Base-by-base conservation (phyloP, 2,113 vertebrate species). In the Mustela lutreola region DNA sequence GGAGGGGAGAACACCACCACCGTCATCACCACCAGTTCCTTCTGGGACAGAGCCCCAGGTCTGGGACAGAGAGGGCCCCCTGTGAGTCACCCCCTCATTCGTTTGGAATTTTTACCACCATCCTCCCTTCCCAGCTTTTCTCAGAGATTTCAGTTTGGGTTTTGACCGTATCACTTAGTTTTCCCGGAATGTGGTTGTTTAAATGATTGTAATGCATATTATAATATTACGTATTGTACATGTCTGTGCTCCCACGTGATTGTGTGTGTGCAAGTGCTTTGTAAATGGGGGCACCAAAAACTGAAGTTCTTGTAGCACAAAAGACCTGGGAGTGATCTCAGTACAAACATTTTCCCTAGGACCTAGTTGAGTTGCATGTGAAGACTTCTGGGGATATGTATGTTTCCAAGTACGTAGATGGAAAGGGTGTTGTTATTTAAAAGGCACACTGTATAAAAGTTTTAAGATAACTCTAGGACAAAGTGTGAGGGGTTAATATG, bases 401-500 rank as follows among this genome's bases (percentile, higher is more conserved):
- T 71, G 15, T 95, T 45, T 96, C 39, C 56, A 22, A 78, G 4
- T 92, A 18, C 76, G 60, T 24, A 92, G 67, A 50, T 11, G 73
- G 60, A 39, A 56, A 85, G 53, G 45, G 12, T 67, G 89, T 83
- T 87, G 62, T 36, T 92, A 67, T 28, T 95, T 97, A 79, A 95
- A 91, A 92, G 70, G 73, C 18, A 9, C 9, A 50, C 50, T 50
- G 1, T 48, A n/a, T 9, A 50, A 65, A 97, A 89, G 28, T 75
- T 78, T 93, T 80, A 91, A 89, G 53, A 56, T 90, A 82, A 78
- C 36, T 91, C 39, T 79, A 63, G 63, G 48, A 33, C 14, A 89
- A 11, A 78, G 26, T 89, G 91, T 87, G 84, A 87, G 95, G 31
- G 99, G 97, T 97, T 98, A 95, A 89, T 98, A 85, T 87, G 45